Evolutionary conservation across 92 coral and sea anemone genomes (phyloP).

Genomic region (Parazoanthus swiftii): DNA sequence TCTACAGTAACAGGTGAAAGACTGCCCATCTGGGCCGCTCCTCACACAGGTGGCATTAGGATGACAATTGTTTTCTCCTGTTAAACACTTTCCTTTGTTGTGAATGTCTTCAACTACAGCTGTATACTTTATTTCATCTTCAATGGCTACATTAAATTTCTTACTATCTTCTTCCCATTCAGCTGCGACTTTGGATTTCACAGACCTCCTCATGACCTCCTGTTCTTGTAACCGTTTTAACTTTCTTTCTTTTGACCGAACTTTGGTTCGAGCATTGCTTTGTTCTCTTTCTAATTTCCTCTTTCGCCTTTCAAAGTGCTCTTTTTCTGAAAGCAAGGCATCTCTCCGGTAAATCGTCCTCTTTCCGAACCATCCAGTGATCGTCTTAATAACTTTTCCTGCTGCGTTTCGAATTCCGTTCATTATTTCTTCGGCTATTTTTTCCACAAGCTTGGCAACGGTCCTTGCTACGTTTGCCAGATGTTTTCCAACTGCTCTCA

Average conservation of each 20-base stretch:
- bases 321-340: conserved; percentile 21
- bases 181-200: not conserved
- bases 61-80: conserved; percentile 66
- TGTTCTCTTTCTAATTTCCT: conserved; percentile 17
- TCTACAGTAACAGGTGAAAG: conserved; percentile 57
- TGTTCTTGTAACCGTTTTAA: conserved; percentile 28
- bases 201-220: conserved; percentile 39
- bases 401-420: conserved; percentile 54
- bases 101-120: conserved; percentile 48
- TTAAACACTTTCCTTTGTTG: conserved; percentile 54
- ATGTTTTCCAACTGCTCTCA: conserved; percentile 40
- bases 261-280: conserved; percentile 47
- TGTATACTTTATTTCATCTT: conserved; percentile 39
- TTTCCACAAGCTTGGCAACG: conserved; percentile 27
- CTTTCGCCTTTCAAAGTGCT: conserved; percentile 20
- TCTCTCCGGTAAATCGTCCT: conserved; percentile 57
- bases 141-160: conserved; percentile 41
- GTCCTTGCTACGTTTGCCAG: conserved; percentile 19
- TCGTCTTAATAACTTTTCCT: conserved; percentile 45
- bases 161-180: conserved; percentile 28
- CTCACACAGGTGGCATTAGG: conserved; percentile 66
- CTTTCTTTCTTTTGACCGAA: conserved; percentile 48
- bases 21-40: conserved; percentile 53
- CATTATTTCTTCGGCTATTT: conserved; percentile 53
- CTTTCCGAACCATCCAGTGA: conserved; percentile 55